phyloP scores from a whole-genome alignment of 2,888 invertebrate species.

The Polylopha cassiicola region DNA sequence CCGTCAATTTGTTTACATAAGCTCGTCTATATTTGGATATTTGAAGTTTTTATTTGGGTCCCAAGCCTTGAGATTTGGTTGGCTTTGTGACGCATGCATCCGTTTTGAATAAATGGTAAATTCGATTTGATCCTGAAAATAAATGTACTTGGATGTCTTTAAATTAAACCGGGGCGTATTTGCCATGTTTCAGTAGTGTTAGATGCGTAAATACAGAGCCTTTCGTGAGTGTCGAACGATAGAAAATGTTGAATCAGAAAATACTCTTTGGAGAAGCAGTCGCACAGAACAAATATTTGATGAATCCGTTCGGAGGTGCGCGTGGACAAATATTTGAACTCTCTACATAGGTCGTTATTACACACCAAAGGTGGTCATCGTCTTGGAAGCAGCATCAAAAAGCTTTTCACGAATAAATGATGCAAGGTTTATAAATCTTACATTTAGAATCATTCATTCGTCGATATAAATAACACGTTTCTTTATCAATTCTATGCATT shows the following conservation, averaged over 20 bases:
- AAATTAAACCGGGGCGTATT: slow-evolving; percentile 36
- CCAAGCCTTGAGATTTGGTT: slow-evolving; percentile 5
- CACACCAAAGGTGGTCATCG: slow-evolving; percentile 45
- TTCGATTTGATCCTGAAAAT: slow-evolving; percentile 11
- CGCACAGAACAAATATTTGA: slow-evolving; percentile 68
- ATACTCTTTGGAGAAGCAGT: slow-evolving; percentile 68
- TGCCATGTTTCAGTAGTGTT: slow-evolving; percentile 41
- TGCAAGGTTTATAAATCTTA: no score
- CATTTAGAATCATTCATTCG: no score
- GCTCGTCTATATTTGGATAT: slow-evolving; percentile 10
- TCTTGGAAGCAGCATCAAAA: slow-evolving; percentile 9
- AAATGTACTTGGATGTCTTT: slow-evolving; percentile 18
- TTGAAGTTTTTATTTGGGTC: slow-evolving; percentile 7
- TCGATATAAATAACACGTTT: no score
- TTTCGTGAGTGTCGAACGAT: slow-evolving; percentile 60
- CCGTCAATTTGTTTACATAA: slow-evolving; percentile 45
- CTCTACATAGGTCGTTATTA: slow-evolving; percentile 60
- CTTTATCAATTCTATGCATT: slow-evolving; percentile 19
- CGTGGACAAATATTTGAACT: slow-evolving; percentile 65
- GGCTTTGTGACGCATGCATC: slow-evolving; percentile 16
- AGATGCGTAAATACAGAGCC: slow-evolving; percentile 56
- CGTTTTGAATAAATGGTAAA: slow-evolving; percentile 2
- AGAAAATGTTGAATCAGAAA: slow-evolving; percentile 69
- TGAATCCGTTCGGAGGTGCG: slow-evolving; percentile 66
- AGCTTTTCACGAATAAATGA: slow-evolving; percentile 16